phyloP scores from a whole-genome alignment of 2,888 invertebrate species.

The Gari tellinella region DNA sequence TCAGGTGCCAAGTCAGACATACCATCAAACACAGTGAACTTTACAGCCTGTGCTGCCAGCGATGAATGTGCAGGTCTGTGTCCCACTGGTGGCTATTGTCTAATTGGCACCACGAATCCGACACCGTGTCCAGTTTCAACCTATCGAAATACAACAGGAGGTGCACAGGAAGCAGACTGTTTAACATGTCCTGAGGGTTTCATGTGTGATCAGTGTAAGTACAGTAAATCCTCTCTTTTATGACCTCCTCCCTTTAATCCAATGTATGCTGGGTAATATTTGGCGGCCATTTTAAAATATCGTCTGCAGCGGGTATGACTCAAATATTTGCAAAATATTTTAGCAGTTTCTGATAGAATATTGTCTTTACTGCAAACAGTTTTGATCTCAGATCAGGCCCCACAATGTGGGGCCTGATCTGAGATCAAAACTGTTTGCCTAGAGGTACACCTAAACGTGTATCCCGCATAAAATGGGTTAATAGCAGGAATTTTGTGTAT shows the following conservation, averaged over 20 bases:
- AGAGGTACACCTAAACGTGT: too few relatives aligned
- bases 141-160: conserved; percentile 73
- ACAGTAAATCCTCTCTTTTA: too few relatives aligned
- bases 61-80: conserved; percentile 80
- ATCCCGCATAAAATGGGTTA: too few relatives aligned
- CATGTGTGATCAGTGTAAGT: conserved; percentile 76
- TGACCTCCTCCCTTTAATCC: too few relatives aligned
- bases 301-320: neutral
- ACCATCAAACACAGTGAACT: conserved; percentile 67
- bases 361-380: too few relatives aligned
- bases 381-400: too few relatives aligned
- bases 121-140: conserved; percentile 80
- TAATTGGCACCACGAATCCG: conserved; percentile 72
- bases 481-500: neutral
- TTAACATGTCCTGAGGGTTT: conserved; percentile 79
- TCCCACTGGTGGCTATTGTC: conserved; percentile 81
- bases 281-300: too few relatives aligned
- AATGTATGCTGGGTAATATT: too few relatives aligned
- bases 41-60: conserved; percentile 63
- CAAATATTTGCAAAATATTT: too few relatives aligned
- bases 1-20: conserved; percentile 77
- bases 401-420: too few relatives aligned
- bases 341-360: too few relatives aligned
- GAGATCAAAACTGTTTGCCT: too few relatives aligned
- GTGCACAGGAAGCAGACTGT: conserved; percentile 75